These are phyloP conservation scores for Drosophila lutescens DNA, from an alignment of 2,888 invertebrate species.

Conservation along the genomic window DNA sequence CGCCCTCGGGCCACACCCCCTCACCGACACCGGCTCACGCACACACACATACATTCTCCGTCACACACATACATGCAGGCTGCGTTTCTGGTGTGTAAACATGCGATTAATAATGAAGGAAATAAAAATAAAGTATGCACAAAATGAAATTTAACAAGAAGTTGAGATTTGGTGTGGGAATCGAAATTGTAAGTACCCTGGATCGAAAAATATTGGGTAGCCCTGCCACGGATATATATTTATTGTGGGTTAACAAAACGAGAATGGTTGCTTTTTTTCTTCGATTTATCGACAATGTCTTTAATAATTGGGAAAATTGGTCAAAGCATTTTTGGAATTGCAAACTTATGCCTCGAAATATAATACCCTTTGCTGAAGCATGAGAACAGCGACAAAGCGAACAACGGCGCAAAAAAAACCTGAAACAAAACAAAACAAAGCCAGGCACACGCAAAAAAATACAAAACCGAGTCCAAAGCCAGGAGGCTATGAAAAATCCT, in stretches of 20 bases:
- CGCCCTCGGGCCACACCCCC: conserved; percentile 1
- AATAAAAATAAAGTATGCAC: conserved; percentile 73
- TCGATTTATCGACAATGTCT: too few species aligned
- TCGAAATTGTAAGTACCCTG: neutral
- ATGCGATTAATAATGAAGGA: conserved; percentile 76
- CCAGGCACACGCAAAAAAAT: conserved; percentile 29
- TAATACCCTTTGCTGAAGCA: conserved; percentile 11
- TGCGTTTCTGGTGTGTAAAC: conserved; percentile 70
- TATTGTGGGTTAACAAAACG: too few species aligned
- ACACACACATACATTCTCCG: conserved; percentile 6
- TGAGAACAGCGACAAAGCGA: conserved; percentile 32
- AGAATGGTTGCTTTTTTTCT: too few species aligned
- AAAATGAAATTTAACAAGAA: conserved; percentile 61
- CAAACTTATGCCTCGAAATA: neutral
- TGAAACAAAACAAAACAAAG: conserved; percentile 22
- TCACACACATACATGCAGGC: conserved; percentile 36
- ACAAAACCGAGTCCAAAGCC: conserved; percentile 30
- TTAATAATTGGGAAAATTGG: neutral
- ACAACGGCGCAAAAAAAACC: conserved; percentile 1
- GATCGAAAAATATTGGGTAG: neutral
- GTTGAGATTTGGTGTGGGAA: neutral
- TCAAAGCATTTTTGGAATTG: neutral
- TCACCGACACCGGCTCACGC: conserved; percentile 2
- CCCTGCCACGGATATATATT: neutral
- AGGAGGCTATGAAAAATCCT: conserved; percentile 61